Evolutionary conservation across 1,140 invertebrate genomes (phyloP), one percentile per base, ranked within the genome.

Genomic region (Marisa cornuarietis): DNA sequence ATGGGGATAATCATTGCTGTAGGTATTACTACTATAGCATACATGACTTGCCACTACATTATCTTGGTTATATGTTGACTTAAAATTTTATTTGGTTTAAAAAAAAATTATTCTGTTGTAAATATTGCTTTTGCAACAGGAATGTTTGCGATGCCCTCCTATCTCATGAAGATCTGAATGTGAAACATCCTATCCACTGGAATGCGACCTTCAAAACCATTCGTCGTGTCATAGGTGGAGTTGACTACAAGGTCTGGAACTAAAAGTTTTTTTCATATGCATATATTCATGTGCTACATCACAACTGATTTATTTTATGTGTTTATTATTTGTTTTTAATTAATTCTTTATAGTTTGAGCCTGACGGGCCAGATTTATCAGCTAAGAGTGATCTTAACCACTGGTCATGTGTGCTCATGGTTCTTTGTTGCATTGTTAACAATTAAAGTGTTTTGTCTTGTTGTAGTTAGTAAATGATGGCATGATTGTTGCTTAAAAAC

Each of bases 61-160:
- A 22, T 65, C 63, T 22, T 65, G 63, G 24, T 22, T 65, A 65
- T 22, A 6, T 4, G 63, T 22, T 22, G 18, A 65, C 63, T 24
- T 0, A 65, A 65, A 2, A 65, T 22, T 65, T 65, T 65, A 22
- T 65, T 65, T 22, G 63, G 66, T 68, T 68, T 68, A 13, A 68
- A 68, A 68, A 68, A 18, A 68, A 68, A 68, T 10, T 26, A 8
- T 65, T 65, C 18, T 24, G 66, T 11, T 24, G 66, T 24, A 22
- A 68, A 26, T 24, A 26, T 68, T 13, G n/a, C 31, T 11, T 68
- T 22, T 68, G 42, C 73, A 93, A 73, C 82, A 96, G 96, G 90
- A 91, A 95, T 87, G 93, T 97, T 0, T 97, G 96, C 91, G 96
- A 98, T 87, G 94, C 94, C 83, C 94, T 97, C 65, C 91, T 97